phyloP scores from a whole-genome alignment of 2,888 invertebrate species.

The Pterostichus madidus region DNA sequence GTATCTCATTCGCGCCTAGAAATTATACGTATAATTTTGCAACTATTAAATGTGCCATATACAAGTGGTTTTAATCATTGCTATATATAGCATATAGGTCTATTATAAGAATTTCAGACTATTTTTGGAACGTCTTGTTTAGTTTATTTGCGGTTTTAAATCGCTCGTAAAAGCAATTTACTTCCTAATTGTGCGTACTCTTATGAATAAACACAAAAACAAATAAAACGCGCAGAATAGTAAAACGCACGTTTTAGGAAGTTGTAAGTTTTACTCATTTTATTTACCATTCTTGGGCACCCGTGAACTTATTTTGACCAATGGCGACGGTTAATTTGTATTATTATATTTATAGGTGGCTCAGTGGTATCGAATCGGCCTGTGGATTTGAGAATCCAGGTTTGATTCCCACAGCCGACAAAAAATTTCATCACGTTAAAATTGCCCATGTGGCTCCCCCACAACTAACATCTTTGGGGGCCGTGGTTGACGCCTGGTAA shows the following conservation, averaged over 20 bases:
- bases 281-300: too few relatives aligned
- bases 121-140: slow-evolving; percentile 52
- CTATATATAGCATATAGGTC: slow-evolving; percentile 57
- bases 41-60: slow-evolving; percentile 59
- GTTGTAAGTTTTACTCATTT: background rate
- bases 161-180: slow-evolving; percentile 21
- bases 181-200: slow-evolving; percentile 25
- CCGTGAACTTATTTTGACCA: too few relatives aligned
- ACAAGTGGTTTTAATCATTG: slow-evolving; percentile 59
- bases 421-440: too few relatives aligned
- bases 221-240: background rate
- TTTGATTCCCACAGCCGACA: too few relatives aligned
- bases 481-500: too few relatives aligned
- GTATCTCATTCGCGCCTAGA: slow-evolving; percentile 1
- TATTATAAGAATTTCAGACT: slow-evolving; percentile 36
- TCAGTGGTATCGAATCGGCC: too few relatives aligned
- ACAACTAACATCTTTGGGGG: too few relatives aligned
- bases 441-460: too few relatives aligned
- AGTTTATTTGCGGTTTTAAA: slow-evolving; percentile 39
- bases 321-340: too few relatives aligned
- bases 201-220: slow-evolving; percentile 13
- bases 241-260: background rate
- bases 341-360: too few relatives aligned
- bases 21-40: slow-evolving; percentile 56
- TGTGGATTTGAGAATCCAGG: too few relatives aligned